Base-by-base conservation (phyloP, 1,140 invertebrate species). In the Drosophila takahashii region DNA sequence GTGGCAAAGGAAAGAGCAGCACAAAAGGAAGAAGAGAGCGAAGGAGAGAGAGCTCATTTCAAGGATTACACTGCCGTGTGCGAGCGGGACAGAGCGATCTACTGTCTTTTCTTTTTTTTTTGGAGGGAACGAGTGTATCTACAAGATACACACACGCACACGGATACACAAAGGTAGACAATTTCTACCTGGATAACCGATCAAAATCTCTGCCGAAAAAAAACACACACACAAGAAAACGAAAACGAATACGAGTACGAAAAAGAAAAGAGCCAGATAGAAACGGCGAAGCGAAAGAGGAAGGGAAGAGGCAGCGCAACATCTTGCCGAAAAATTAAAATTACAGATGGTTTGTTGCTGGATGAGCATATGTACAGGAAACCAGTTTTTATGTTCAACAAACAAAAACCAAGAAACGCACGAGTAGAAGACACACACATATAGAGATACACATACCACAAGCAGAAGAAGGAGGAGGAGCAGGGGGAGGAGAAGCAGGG, bases 341-440 rank as follows among this genome's bases (percentile, higher is more conserved):
- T 89, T 89, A 87, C 84, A 87, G 84, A 89, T 89, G 79, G 83
- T 81, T 87, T 73, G 76, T 85, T 69, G 76, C 84, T 89, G 83
- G 79, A 89, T 79, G 84, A 89, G 84, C 84, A 89, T 89, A 87
- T 87, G 84, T 89, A 87, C 84, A 87, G 84, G 84, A 87, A 87
- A 87, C 84, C 84, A 87, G 84, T 87, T 87, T 70, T 89, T 87
- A 87, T 89, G 84, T 89, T 87, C 83, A 79, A 89, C 84, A 89
- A 87, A 87, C 84, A 89, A 79, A 89, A 89, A 87, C 84, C 83
- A 83, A 81, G 79, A 81, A 87, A 81, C 73, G 64, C 69, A 80
- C 79, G 66, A 67, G 75, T 70, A 77, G 65, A 77, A 70, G 70
- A 73, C 48, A 54, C 64, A 69, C 64, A 57, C 29, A 47, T 15